Percentiles rank a stretch among this genome's conserved stretches.
Evolutionary conservation across 2,797 vertebrate genomes (phyloP).

Genomic region (Molossus molossus): DNA sequence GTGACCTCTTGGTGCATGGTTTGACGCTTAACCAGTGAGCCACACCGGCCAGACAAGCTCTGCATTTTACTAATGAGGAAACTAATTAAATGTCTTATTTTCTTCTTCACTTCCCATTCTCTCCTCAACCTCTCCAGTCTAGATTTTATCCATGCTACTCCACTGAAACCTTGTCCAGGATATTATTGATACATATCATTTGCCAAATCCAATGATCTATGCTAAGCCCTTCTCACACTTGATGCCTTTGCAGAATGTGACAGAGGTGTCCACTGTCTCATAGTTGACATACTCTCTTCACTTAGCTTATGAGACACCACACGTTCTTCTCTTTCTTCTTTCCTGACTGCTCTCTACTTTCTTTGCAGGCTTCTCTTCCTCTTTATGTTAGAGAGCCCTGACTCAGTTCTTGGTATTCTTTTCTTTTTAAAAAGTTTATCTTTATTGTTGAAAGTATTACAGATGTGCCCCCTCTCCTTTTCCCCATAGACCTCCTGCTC

Average conservation of each 20-base stretch:
- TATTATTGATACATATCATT: not conserved
- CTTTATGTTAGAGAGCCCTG: not conserved
- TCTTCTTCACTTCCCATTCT: not conserved
- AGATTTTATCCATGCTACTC: not conserved
- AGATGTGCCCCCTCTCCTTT: too few relatives aligned
- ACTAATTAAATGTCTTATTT: not conserved
- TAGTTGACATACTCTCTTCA: not conserved
- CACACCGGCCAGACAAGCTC: not conserved
- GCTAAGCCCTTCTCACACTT: not conserved
- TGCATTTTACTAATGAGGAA: slow-evolving; percentile 40
- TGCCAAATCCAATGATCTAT: not conserved
- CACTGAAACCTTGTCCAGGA: not conserved
- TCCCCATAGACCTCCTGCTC: too few relatives aligned
- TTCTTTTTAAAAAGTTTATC: not conserved
- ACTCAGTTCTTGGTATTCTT: not conserved
- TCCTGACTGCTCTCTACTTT: not conserved
- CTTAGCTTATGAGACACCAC: not conserved
- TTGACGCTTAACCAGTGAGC: too few relatives aligned
- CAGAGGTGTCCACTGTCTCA: not conserved
- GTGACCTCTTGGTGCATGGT: too few relatives aligned
- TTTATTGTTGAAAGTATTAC: too few relatives aligned
- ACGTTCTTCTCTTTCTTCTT: not conserved
- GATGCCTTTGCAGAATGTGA: not conserved
- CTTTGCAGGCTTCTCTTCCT: not conserved
- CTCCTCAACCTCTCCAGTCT: not conserved